A percentile compares a stretch with the other conserved stretches of the same genome.
Evolutionary conservation across 1,140 invertebrate genomes (phyloP).

Genomic region (Glossosoma conforme): DNA sequence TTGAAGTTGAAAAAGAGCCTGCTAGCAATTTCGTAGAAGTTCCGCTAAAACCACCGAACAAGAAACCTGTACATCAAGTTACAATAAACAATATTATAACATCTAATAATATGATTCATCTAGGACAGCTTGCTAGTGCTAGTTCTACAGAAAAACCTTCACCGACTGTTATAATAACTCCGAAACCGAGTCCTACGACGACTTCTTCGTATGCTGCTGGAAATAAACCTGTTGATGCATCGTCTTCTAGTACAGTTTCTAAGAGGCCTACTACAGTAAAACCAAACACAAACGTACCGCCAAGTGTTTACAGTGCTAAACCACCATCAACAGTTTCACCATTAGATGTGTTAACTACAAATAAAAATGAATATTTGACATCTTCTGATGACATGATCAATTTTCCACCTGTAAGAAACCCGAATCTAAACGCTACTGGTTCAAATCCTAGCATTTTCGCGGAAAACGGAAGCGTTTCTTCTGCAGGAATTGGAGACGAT

Average conservation of each 20-base stretch:
- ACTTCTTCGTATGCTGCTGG: no score
- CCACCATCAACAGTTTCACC: conserved; percentile 35
- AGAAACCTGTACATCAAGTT: conserved; percentile 49
- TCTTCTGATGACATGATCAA: conserved; percentile 67
- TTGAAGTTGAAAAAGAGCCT: conserved; percentile 33
- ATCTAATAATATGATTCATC: conserved; percentile 51
- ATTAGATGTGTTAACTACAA: conserved; percentile 36
- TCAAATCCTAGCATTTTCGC: conserved; percentile 48
- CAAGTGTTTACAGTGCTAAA: conserved; percentile 2
- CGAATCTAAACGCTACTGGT: conserved; percentile 66
- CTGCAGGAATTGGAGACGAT: conserved; percentile 40
- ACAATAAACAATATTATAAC: conserved; percentile 56
- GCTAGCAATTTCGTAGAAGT: conserved; percentile 41
- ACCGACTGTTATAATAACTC: conserved; percentile 55
- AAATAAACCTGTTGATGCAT: no score
- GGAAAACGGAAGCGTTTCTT: conserved; percentile 56
- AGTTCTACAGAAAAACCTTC: conserved; percentile 43
- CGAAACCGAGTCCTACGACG: conserved; percentile 54
- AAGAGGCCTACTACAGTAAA: conserved; percentile 7
- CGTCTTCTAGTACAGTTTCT: conserved; percentile 34
- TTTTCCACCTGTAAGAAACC: conserved; percentile 79
- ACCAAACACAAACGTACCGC: background rate
- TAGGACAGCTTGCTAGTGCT: no score
- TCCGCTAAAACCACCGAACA: conserved; percentile 42
- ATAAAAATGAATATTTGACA: conserved; percentile 51